Percentiles rank a stretch among this genome's conserved stretches.
phyloP scores from a whole-genome alignment of 2,797 vertebrate genomes.

The Myripristis jacobus region DNA sequence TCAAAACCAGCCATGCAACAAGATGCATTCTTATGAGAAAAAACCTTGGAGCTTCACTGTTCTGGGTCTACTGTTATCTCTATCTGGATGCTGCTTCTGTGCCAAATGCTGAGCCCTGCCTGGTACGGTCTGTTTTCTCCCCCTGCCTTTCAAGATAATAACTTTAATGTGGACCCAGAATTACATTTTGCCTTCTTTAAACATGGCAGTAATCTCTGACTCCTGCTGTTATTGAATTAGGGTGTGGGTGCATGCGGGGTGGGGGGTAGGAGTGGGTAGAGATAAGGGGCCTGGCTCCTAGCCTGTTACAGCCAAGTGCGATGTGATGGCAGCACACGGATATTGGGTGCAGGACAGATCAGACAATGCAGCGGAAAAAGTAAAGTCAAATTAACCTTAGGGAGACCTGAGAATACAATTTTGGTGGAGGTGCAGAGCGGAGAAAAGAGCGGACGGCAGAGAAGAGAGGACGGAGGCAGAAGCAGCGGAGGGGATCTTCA shows the following conservation, averaged over 20 bases:
- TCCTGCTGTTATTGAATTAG: conserved; percentile 82
- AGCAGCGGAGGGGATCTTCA: conserved; percentile 58
- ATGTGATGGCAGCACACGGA: conserved; percentile 63
- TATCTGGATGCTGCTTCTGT: conserved; percentile 62
- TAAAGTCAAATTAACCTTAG: conserved; percentile 83
- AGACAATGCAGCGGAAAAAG: conserved; percentile 74
- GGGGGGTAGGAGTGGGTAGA: conserved; percentile 56
- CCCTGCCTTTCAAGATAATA: conserved; percentile 83
- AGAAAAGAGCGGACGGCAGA: conserved; percentile 34
- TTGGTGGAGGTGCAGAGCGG: conserved; percentile 52
- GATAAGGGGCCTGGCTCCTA: conserved; percentile 72
- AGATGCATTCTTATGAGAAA: conserved; percentile 61
- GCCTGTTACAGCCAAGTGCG: conserved; percentile 51
- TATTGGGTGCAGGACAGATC: conserved; percentile 76
- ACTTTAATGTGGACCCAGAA: conserved; percentile 84
- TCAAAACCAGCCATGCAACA: conserved; percentile 60
- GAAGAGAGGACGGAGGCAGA: conserved; percentile 45
- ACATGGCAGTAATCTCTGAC: conserved; percentile 84
- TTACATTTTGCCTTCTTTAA: conserved; percentile 85
- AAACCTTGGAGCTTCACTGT: conserved; percentile 49
- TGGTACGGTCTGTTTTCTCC: conserved; percentile 49
- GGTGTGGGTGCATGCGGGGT: conserved; percentile 61
- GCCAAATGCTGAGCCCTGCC: conserved; percentile 43
- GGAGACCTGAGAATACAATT: conserved; percentile 69
- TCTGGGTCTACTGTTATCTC: conserved; percentile 69